Base-by-base conservation (phyloP, 2,797 vertebrate genomes). In the Spondyliosoma cantharus region DNA sequence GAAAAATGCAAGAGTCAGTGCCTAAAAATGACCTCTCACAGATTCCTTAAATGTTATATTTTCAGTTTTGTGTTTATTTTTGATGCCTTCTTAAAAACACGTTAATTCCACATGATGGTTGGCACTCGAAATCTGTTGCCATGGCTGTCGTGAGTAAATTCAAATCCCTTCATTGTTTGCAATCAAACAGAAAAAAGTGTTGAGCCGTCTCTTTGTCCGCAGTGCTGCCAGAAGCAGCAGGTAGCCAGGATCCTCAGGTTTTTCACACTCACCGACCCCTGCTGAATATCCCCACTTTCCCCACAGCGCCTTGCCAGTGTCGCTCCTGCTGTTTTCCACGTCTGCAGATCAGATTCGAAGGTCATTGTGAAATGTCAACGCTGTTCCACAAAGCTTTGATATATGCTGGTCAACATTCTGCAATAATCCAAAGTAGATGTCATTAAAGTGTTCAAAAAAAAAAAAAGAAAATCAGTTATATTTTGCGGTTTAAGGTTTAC, bases 161-260 rank as follows among this genome's bases (percentile, higher is more conserved):
- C 71, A 94, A 92, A 94, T 92, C 92, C 92, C 80, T 59, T 86
- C 76, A 89, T 94, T 95, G 91, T 95, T 93, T 90, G 84, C 82
- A 78, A 85, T 89, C 83, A 86, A 84, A 93, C 84, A 61, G 81
- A 68, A 80, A 71, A 81, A 88, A 87, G 84, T 76, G 69, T 87
- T 75, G 87, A 89, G 84, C 85, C 81, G 82, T 71, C 73, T 85
- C 89, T 91, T 89, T 86, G 86, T 90, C 76, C 62, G 19, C 64
- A 15, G 71, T 5, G 85, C 88, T 89, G 88, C 87, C 86, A 92
- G 81, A 89, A 95, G 87, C 94, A 95, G 94, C 94, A 95, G 93
- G 94, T 93, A 93, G 90, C 82, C 89, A 63, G 84, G 92, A 91
- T 93, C 84, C 90, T 93, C 89, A 91, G 90, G 88, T 89, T 88